Base-by-base conservation (phyloP, 2,888 invertebrate species). In the Sesia bembeciformis region DNA sequence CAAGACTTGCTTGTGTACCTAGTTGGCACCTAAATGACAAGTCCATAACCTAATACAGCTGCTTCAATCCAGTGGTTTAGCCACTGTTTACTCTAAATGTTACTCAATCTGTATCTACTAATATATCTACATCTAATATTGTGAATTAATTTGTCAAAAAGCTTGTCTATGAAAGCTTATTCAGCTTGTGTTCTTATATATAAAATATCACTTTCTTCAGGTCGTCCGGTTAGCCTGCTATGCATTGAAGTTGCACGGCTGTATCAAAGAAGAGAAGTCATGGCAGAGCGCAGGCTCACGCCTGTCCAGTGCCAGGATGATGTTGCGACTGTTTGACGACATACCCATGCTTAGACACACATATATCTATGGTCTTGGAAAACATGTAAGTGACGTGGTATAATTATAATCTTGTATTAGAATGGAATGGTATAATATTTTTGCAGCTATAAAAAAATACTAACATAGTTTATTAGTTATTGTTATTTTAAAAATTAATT, bases 311-410 rank as follows among this genome's bases (percentile, higher is more conserved):
- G 95, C 94, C 39, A 90, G 97, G 65, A 92, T 95, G 57, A 93
- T 96, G 60, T 82, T 97, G 56, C 90, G 97, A 43, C 90, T 97
- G 43, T 93, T 97, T 65, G 97, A 97, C 82, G 97, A 97, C 69
- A 90, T 96, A 59, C 95, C 96, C 0, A 95, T 94, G 93, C 87
- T 96, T 56, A 91, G 93, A 64, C 93, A 93, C 70, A 93, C 93
- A 49, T 78, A 94, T 51, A 91, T 91, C 58, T 96, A 96, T 85
- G 95, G 95, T 5, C 84, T 93, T 61, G 96, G 96, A 3, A 81
- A 62, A 74, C 82, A 89, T 81, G 87, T 90, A 67, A 81, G 88
- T 81, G 6, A 23, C 23, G 2, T 23, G 23, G 23, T 23, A 23
- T 23, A 23, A 23, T 23, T 23, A 23, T 23, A 23, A 23, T 23